Percentiles rank a stretch among this genome's conserved stretches.
These are phyloP conservation scores for Zootoca vivipara DNA, from an alignment of 2,113 vertebrate genomes.

Conservation along the genomic window DNA sequence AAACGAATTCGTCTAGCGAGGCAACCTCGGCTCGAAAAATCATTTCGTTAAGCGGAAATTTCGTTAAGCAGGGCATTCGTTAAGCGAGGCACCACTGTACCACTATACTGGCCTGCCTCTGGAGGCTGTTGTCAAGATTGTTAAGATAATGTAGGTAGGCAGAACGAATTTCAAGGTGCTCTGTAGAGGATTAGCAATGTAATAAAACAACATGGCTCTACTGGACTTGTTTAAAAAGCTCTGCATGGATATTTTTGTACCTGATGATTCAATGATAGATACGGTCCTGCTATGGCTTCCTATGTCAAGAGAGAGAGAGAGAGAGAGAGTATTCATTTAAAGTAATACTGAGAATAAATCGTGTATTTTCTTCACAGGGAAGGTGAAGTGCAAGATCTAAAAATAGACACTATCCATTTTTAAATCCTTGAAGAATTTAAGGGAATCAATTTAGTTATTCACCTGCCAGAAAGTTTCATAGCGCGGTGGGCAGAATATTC, in stretches of 20 bases:
- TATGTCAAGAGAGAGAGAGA: background rate
- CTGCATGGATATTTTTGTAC: background rate
- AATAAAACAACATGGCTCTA: background rate
- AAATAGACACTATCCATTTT: background rate
- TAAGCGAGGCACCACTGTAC: too few species aligned
- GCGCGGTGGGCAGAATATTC: background rate
- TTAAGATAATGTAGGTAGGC: background rate
- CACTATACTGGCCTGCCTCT: background rate
- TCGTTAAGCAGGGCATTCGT: too few species aligned
- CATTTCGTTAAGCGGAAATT: too few species aligned
- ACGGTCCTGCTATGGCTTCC: background rate
- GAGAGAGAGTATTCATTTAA: background rate
- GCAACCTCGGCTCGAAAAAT: too few species aligned
- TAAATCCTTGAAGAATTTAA: background rate
- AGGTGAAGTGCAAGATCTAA: background rate
- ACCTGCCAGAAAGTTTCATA: background rate
- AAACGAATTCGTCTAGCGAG: too few species aligned
- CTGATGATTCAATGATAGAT: slow-evolving; percentile 21
- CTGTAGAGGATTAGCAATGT: background rate
- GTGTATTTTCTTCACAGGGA: too few species aligned
- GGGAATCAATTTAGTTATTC: background rate
- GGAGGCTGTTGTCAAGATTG: background rate
- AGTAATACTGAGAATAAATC: too few species aligned
- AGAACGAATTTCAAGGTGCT: background rate
- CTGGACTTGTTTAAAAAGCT: too few species aligned